These are phyloP conservation scores for Drosophila teissieri DNA, from an alignment of 1,140 invertebrate genomes.

Conservation along the genomic window DNA sequence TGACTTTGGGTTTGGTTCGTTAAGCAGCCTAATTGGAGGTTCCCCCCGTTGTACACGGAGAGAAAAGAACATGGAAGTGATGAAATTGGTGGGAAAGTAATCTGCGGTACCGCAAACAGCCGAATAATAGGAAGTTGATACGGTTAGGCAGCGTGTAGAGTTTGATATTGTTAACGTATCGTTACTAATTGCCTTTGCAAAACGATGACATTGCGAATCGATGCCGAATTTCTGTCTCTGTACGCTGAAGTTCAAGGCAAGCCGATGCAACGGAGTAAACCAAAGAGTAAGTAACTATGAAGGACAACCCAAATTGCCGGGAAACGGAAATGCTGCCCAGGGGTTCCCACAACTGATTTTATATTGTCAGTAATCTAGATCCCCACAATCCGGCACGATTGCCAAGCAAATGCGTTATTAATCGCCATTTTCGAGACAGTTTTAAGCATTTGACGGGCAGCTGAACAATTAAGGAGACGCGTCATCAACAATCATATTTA, in stretches of 20 bases:
- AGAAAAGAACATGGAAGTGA: slow-evolving; percentile 1
- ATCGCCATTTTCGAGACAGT: too few relatives aligned
- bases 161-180: too few relatives aligned
- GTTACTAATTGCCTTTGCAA: neutral
- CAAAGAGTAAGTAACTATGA: slow-evolving; percentile 24
- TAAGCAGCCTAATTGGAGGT: slow-evolving; percentile 66
- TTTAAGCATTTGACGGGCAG: too few relatives aligned
- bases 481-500: too few relatives aligned
- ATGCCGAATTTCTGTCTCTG: neutral
- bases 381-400: too few relatives aligned
- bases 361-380: neutral
- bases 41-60: neutral
- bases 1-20: slow-evolving; percentile 45
- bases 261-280: slow-evolving; percentile 12
- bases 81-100: too few relatives aligned
- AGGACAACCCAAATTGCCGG: slow-evolving; percentile 13
- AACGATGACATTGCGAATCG: neutral
- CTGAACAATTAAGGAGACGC: too few relatives aligned
- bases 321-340: slow-evolving; percentile 16
- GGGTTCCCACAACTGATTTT: slow-evolving; percentile 17
- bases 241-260: slow-evolving; percentile 26
- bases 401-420: too few relatives aligned
- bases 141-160: neutral
- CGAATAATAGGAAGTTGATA: neutral
- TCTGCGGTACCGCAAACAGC: too few relatives aligned